phyloP scores from a whole-genome alignment of 2,797 vertebrate genomes.

The Crocodylus rhombifer region DNA sequence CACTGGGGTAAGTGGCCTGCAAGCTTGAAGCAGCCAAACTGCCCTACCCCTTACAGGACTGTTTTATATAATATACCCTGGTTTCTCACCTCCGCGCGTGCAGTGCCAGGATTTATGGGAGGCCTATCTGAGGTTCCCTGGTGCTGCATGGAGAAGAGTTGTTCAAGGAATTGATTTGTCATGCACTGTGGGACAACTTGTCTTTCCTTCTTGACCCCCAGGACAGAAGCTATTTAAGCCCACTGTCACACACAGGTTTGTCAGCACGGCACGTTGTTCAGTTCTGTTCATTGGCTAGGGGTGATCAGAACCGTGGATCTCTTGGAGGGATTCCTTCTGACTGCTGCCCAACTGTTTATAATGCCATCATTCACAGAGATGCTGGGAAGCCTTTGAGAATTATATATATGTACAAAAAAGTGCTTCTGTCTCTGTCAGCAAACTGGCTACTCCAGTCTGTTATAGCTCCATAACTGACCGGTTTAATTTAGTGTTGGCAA shows the following conservation, averaged over 20 bases:
- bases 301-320: background rate
- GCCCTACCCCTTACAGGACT: background rate
- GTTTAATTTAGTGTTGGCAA: background rate
- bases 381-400: background rate
- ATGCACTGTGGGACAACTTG: background rate
- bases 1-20: background rate
- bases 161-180: background rate
- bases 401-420: background rate
- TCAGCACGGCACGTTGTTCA: background rate
- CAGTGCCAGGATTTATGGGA: background rate
- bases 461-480: background rate
- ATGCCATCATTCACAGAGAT: background rate
- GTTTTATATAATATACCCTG: background rate
- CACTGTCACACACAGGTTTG: background rate
- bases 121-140: background rate
- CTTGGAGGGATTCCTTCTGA: background rate
- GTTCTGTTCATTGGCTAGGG: background rate
- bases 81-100: background rate
- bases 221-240: background rate
- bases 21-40: background rate
- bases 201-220: background rate
- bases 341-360: background rate
- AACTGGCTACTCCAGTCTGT: background rate
- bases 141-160: background rate
- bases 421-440: no score